Percentiles rank a stretch among this genome's conserved stretches.
These are phyloP conservation scores for Trachythela sp. DNA, from an alignment of 64 coral and sea anemone genomes.

Conservation along the genomic window DNA sequence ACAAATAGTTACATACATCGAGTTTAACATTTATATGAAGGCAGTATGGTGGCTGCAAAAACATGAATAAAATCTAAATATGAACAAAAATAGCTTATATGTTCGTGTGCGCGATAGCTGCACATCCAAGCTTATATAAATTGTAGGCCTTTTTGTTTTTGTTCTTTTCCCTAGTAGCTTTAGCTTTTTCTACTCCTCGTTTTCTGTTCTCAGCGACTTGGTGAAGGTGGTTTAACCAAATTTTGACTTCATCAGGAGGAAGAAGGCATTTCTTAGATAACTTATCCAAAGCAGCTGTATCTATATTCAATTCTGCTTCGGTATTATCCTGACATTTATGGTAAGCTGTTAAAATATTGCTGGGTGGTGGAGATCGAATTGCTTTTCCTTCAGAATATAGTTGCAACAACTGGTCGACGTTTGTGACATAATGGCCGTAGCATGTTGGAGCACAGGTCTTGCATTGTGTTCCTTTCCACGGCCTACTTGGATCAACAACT, in stretches of 20 bases:
- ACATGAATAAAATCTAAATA: too few species aligned
- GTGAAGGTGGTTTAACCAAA: background rate
- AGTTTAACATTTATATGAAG: too few species aligned
- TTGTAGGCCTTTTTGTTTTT: background rate
- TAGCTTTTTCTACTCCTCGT: background rate
- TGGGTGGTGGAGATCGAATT: background rate
- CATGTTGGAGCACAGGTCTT: background rate
- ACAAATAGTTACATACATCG: too few species aligned
- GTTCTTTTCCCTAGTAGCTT: background rate
- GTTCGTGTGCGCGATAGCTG: too few species aligned
- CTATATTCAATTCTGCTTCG: background rate
- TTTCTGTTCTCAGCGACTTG: background rate
- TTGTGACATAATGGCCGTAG: background rate
- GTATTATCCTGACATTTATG: background rate
- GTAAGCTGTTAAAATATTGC: background rate
- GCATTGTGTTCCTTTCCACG: background rate
- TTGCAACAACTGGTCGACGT: background rate
- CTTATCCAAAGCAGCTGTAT: background rate
- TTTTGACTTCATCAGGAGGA: background rate
- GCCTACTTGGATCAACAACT: background rate
- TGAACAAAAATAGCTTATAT: too few species aligned
- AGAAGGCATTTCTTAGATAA: background rate
- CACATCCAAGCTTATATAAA: too few species aligned
- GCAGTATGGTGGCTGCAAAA: too few species aligned
- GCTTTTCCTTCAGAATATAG: conserved; percentile 3